Evolutionary conservation across 1,140 invertebrate species (phyloP), one percentile per base, ranked within the genome.

Genomic region (Phthorimaea operculella): DNA sequence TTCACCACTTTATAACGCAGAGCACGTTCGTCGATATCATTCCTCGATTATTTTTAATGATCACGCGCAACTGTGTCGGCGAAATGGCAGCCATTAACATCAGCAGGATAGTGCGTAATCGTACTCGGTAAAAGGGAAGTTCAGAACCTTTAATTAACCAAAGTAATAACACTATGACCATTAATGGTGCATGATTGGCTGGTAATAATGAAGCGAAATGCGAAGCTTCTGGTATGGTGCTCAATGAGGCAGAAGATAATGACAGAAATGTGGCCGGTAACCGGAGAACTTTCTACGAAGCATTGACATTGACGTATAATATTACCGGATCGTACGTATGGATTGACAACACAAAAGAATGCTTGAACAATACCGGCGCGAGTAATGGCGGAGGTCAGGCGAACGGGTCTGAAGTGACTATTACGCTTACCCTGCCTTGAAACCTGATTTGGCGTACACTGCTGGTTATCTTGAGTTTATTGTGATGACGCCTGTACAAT

Each of bases 341-440:
- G 49, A 64, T 62, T 63, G 63, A 63, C 55, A 58, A 54, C 48
- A 72, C 63, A 73, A 70, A 74, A 64, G 58, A 64, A 60, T 64
- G 57, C 51, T 58, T 58, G 63, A 71, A 74, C 71, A 76, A 74
- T 68, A 60, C 61, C 36, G 55, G 61, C 56, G 57, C 54, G 57
- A 64, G 54, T 33, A 50, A 62, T 57, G 57, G 64, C 61, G 54
- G 70, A 75, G 75, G 77, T 76, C 74, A 76, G 63, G 68, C 54
- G 59, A 78, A 75, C 70, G 57, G 69, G 70, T 70, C 62, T 17
- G 62, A 74, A 68, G 64, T 69, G 69, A n/a, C n/a, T n/a, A n/a
- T n/a, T 74, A 72, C 76, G 11, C 4, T 18, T n/a, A 50, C 50
- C 54, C 47, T 50, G 54, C 50, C 54, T 55, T n/a, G 63, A 69